Evolutionary conservation across 2,888 invertebrate genomes (phyloP).

Genomic region (Agrochola macilenta): DNA sequence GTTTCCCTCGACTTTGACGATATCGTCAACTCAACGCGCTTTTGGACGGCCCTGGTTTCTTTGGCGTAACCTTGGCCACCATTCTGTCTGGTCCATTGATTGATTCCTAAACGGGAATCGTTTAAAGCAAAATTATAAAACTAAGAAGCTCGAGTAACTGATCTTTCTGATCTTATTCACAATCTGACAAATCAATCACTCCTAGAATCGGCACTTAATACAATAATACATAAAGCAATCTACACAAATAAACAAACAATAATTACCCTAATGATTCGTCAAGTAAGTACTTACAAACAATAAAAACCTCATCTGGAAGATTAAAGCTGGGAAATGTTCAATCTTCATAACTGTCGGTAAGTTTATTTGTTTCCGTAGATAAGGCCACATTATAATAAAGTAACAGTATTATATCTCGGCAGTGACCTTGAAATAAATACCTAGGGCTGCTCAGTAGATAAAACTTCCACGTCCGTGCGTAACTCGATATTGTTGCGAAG

Average conservation of each 20-base stretch:
- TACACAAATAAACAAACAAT: background rate
- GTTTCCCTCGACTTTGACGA: background rate
- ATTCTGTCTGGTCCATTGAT: background rate
- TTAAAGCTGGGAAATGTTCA: constrained; percentile 41
- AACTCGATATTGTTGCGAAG: no score
- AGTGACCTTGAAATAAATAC: no score
- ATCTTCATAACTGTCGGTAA: constrained; percentile 62
- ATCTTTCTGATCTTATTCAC: background rate
- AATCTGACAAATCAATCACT: background rate
- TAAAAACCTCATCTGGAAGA: constrained; percentile 21
- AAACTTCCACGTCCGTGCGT: no score
- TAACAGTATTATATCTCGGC: no score
- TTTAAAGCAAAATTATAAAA: background rate
- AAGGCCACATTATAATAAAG: background rate
- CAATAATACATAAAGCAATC: no score
- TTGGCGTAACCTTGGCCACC: background rate
- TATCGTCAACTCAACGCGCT: background rate
- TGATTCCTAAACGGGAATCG: background rate
- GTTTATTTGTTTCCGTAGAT: constrained; percentile 51
- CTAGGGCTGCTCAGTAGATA: no score
- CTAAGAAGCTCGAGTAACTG: background rate
- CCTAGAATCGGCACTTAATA: background rate
- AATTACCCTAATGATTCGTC: constrained; percentile 9
- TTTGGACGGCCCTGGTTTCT: background rate
- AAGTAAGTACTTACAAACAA: constrained; percentile 5